These are phyloP conservation scores for Symphodus melops DNA, from an alignment of 2,113 vertebrate species.

Conservation along the genomic window DNA sequence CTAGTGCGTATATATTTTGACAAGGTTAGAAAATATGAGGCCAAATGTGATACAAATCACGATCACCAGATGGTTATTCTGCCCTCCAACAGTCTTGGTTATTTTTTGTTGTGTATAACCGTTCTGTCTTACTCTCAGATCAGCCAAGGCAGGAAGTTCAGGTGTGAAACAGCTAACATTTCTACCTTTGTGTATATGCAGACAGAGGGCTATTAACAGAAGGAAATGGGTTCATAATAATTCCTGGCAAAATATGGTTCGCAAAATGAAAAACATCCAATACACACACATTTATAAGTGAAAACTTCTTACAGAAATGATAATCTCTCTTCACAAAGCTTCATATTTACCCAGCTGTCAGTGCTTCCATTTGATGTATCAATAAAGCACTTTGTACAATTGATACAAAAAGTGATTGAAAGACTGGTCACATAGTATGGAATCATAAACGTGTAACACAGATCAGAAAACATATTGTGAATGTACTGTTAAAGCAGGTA, in stretches of 20 bases:
- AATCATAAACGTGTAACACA: background rate
- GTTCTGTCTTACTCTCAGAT: conserved; percentile 10
- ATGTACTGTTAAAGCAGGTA: conserved; percentile 30
- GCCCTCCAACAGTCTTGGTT: background rate
- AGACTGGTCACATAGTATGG: background rate
- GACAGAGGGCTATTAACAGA: conserved; percentile 41
- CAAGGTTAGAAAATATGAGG: conserved; percentile 5
- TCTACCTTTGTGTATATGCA: conserved; percentile 63
- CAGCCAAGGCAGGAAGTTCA: background rate
- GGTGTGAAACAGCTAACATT: conserved; percentile 48
- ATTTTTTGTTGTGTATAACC: conserved; percentile 1
- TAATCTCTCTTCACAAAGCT: conserved; percentile 6
- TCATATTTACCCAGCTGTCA: background rate
- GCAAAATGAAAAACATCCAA: conserved; percentile 15
- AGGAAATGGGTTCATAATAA: conserved; percentile 65
- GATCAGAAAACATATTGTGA: background rate
- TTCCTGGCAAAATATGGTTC: conserved; percentile 37
- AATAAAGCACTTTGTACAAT: no score
- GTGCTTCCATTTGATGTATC: no score
- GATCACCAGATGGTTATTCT: conserved; percentile 5
- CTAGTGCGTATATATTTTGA: background rate
- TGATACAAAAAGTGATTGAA: no score
- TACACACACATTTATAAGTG: conserved; percentile 17
- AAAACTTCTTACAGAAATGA: background rate
- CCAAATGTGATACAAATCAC: conserved; percentile 18